Percentiles rank a stretch among this genome's conserved stretches.
These are phyloP conservation scores for Agriotes lineatus DNA, from an alignment of 2,888 invertebrate genomes.

Conservation along the genomic window DNA sequence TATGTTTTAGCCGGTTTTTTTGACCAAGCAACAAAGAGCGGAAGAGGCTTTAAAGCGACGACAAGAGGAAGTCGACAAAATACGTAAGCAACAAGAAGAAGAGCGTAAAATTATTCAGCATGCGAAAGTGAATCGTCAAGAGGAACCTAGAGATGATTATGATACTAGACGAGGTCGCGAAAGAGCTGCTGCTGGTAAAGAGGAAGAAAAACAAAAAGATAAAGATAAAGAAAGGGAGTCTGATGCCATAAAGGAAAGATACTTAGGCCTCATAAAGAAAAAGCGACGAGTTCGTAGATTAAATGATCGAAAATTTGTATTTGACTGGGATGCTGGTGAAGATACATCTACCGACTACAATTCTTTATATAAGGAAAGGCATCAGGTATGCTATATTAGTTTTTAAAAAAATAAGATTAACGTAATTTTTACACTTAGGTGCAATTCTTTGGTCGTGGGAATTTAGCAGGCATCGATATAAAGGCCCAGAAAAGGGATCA, in stretches of 20 bases:
- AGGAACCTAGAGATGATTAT: slow-evolving; percentile 60
- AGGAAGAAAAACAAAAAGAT: slow-evolving; percentile 71
- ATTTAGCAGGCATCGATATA: slow-evolving; percentile 98
- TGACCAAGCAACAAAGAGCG: slow-evolving; percentile 95
- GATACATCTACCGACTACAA: slow-evolving; percentile 99
- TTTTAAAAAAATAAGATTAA: neutral
- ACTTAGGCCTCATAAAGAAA: slow-evolving; percentile 93
- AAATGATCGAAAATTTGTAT: slow-evolving; percentile 99
- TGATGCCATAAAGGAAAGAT: slow-evolving; percentile 96
- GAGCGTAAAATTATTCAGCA: slow-evolving; percentile 66
- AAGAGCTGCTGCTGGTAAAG: slow-evolving; percentile 66
- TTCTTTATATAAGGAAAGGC: slow-evolving; percentile 94
- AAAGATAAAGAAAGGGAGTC: slow-evolving; percentile 94
- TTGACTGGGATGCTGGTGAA: slow-evolving; percentile 99
- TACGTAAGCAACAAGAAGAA: slow-evolving; percentile 79
- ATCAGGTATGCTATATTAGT: slow-evolving; percentile 71
- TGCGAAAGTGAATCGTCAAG: slow-evolving; percentile 56
- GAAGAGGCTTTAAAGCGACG: slow-evolving; percentile 90
- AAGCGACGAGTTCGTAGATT: slow-evolving; percentile 91
- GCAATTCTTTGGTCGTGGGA: slow-evolving; percentile 98
- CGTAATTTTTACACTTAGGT: slow-evolving; percentile 68
- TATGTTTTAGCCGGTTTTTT: slow-evolving; percentile 84
- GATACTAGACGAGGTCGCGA: slow-evolving; percentile 62
- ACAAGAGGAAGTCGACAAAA: slow-evolving; percentile 88
- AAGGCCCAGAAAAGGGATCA: slow-evolving; percentile 96